Conservation (phyloP, 2,797 vertebrate genomes). For the Aphelocoma californica region DNA sequence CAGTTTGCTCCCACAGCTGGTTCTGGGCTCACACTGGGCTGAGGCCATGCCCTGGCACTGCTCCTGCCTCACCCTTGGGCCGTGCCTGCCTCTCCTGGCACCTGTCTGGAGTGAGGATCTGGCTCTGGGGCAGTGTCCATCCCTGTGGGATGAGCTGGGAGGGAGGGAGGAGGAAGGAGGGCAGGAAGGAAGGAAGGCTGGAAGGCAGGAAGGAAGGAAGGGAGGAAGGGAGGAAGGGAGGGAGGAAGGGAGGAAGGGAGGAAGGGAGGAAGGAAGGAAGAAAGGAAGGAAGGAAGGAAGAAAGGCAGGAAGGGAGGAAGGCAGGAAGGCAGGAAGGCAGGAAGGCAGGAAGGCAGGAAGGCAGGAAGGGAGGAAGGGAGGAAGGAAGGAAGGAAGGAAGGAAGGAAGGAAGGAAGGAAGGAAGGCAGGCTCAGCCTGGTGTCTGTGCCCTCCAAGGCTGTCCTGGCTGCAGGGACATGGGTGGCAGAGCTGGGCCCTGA, state of each 20-base stretch:
- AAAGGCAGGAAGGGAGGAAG: too few species aligned
- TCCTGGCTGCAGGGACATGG: neutral
- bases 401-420: neutral
- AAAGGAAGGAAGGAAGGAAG: neutral
- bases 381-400: neutral
- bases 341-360: neutral
- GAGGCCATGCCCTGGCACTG: neutral
- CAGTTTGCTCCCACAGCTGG: neutral
- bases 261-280: neutral
- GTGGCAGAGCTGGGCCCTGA: neutral
- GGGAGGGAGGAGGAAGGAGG: neutral
- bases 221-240: too few species aligned
- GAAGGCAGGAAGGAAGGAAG: too few species aligned
- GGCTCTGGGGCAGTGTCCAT: neutral
- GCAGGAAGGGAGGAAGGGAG: neutral
- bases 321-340: neutral
- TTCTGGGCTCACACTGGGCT: neutral
- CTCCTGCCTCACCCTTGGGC: neutral
- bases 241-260: too few species aligned
- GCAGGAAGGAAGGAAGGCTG: neutral
- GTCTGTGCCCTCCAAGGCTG: neutral
- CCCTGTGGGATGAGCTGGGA: neutral
- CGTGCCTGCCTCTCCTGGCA: neutral
- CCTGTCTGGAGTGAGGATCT: neutral
- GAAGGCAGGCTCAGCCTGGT: neutral